phyloP scores from a whole-genome alignment of 1,140 invertebrate species.

The Doryteuthis pealeii region DNA sequence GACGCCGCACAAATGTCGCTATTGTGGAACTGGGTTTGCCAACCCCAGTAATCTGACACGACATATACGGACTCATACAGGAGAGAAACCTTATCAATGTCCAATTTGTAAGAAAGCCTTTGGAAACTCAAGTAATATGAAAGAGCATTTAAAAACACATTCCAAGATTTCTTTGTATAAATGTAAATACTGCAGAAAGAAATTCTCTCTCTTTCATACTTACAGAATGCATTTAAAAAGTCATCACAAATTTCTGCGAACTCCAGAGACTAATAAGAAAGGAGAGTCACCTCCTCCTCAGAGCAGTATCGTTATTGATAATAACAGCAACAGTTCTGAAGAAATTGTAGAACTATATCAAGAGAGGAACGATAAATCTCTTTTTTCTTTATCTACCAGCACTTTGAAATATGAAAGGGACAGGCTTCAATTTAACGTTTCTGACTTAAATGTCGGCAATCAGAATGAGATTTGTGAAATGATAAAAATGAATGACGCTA shows the following conservation, averaged over 20 bases:
- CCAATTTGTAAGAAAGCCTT: conserved; percentile 66
- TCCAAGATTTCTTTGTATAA: conserved; percentile 5
- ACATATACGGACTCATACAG: conserved; percentile 70
- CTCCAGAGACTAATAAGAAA: too few species aligned
- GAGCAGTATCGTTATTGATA: too few species aligned
- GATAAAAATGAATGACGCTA: too few species aligned
- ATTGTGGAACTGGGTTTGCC: conserved; percentile 59
- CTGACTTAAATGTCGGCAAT: too few species aligned
- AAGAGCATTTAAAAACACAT: background rate
- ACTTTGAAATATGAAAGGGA: too few species aligned
- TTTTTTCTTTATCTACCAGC: too few species aligned
- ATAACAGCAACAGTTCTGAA: too few species aligned
- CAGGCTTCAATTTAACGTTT: too few species aligned
- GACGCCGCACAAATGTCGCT: conserved; percentile 73
- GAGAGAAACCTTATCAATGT: conserved; percentile 70
- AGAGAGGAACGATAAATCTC: too few species aligned
- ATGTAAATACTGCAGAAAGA: background rate
- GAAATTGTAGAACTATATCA: too few species aligned
- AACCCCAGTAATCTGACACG: conserved; percentile 63
- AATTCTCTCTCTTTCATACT: background rate
- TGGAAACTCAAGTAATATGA: conserved; percentile 6
- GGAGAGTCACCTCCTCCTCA: too few species aligned
- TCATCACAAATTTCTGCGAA: background rate
- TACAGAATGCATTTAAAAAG: background rate
- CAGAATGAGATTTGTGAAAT: too few species aligned